A percentile compares a stretch with the other conserved stretches of the same genome.
Evolutionary conservation across 2,797 vertebrate species (phyloP).

Genomic region (Sebastes trivittatus): DNA sequence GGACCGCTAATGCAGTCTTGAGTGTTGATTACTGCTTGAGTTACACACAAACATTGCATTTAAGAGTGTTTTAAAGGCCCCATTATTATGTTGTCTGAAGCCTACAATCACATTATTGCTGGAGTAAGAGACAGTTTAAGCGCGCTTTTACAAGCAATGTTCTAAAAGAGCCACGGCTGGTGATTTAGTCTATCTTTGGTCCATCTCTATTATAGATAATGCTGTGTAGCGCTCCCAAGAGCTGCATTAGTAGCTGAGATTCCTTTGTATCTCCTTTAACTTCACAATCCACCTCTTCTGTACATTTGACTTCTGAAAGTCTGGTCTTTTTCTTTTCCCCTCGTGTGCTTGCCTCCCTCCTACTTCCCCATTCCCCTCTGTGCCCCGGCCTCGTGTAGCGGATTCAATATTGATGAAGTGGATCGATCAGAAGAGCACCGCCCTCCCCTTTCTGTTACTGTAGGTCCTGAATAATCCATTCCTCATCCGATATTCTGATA

Average conservation of each 20-base stretch:
- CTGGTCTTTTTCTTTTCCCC: background rate
- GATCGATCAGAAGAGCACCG: conserved; percentile 50
- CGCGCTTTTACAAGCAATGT: conserved; percentile 32
- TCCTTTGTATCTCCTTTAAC: conserved; percentile 53
- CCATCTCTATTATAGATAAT: conserved; percentile 50
- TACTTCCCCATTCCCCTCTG: conserved; percentile 15
- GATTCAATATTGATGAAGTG: conserved; percentile 68
- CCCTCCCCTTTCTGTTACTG: conserved; percentile 31
- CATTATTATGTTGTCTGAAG: conserved; percentile 50
- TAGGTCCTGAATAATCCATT: conserved; percentile 60
- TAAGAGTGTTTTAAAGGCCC: conserved; percentile 34
- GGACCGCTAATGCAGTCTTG: background rate
- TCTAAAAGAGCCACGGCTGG: conserved; percentile 24
- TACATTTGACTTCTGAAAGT: conserved; percentile 35
- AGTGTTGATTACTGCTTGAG: conserved; percentile 20
- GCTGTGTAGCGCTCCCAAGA: conserved; percentile 30
- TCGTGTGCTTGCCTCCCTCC: conserved; percentile 1
- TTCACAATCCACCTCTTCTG: conserved; percentile 37
- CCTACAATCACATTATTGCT: conserved; percentile 35
- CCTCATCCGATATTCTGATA: conserved; percentile 55
- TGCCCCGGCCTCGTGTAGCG: conserved; percentile 21
- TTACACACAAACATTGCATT: conserved; percentile 29
- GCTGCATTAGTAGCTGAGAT: conserved; percentile 43
- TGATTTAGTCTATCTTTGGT: conserved; percentile 54
- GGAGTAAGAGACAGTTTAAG: conserved; percentile 37